Evolutionary conservation across 1,140 invertebrate genomes (phyloP), one percentile per base, ranked within the genome.

Genomic region (Papilio xuthus): DNA sequence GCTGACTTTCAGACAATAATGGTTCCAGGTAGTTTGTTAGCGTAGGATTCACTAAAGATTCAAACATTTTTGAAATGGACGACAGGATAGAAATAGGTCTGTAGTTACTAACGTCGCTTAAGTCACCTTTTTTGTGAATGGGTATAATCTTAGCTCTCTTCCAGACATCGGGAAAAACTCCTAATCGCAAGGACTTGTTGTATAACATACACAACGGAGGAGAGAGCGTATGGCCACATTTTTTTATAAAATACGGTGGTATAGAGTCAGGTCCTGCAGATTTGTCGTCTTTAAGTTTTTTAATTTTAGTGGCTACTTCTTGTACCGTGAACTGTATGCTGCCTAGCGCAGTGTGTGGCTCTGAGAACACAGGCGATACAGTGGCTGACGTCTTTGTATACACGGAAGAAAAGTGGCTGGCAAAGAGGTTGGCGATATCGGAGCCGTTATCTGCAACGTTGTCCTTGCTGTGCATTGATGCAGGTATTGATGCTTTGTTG

Each of bases 401-500:
- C 44, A 50, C 44, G 9, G 44, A 50, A 50, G 44, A 50, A 13
- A 50, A 50, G 15, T 50, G 44, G 44, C 44, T 8, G 2, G 50
- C 77, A 63, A 77, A 74, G 15, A 81, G 74, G 28, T 76, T 63
- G 13, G 80, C 77, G 9, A 79, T 79, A 26, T 79, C 77, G 1
- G 60, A 15, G n/a, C 73, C 80, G 23, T 47, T 56, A 32, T 53
- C 18, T 10, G 74, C 77, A 32, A 4, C 20, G 4, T 12, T 47
- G 32, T 79, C 32, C 60, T 71, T 26, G 0, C 47, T 37, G 12
- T 53, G 63, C 77, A 76, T 78, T 76, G 42, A 10, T 23, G 72
- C 23, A 12, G 72, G 80, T 12, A 81, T 13, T 3, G 63, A 15
- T 15, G 77, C 77, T 15, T 47, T 56, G 32, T 32, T 42, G 3